Evolutionary conservation across 2,888 invertebrate genomes (phyloP), one percentile per base, ranked within the genome.

Genomic region (Anodontia alba): DNA sequence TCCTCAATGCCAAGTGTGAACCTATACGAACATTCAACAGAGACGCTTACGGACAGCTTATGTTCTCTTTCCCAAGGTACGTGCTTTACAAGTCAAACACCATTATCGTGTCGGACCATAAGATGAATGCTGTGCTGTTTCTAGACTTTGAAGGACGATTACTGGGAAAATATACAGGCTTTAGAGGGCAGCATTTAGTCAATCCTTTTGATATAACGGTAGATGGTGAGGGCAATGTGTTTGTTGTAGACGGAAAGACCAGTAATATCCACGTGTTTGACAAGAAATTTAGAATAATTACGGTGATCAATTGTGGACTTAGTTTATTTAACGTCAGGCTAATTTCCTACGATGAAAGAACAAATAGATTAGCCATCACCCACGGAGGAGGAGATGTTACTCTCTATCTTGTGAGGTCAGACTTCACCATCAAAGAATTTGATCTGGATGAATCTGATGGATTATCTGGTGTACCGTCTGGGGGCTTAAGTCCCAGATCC

Each of bases 251-350:
- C 33, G 81, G 81, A 1, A 75, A 72, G 49, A 54, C 78, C 1
- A 78, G 78, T 1, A n/a, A 51, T 20, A 54, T 81, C 23, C 81
- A 81, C 54, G 73, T 81, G 3, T 23, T 78, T n/a, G 78, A 81
- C 29, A 20, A 23, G n/a, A 49, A 62, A 7, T 78, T 51, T 26
- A 57, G 49, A 26, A 26, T 75, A 46, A 36, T 78, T 0, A 42
- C 36, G 5, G 29, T 81, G 38, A 76, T 81, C 17, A 51, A 42
- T 20, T 75, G 71, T 8, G 69, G 69, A 1, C 23, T 31, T 12
- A 23, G 20, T 3, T 12, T 76, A 31, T 17, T 78, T 12, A 72
- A 33, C 31, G 74, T 78, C 5, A 69, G 78, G 17, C 62, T 78
- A 0, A 10, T 81, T 0, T 54, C 51, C 5, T 75, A 49, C 43